Conservation (phyloP, 2,888 invertebrate genomes). For the Priocnemis perturbator region DNA sequence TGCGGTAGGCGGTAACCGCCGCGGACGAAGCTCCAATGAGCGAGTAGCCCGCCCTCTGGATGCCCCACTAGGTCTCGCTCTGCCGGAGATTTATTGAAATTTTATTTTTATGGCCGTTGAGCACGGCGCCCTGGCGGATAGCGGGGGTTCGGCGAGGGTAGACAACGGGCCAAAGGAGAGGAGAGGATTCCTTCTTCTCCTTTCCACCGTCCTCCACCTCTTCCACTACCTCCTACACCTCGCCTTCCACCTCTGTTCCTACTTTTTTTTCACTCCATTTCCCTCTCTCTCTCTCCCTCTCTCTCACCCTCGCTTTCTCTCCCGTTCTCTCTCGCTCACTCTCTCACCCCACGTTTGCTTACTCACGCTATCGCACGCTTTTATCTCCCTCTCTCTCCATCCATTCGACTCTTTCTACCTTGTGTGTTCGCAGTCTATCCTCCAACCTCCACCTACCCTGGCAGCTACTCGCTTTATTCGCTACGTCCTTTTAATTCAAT, state of each 20-base stretch:
- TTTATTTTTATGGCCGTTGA: slow-evolving; percentile 75
- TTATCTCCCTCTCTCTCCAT: slow-evolving; percentile 14
- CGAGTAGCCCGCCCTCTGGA: slow-evolving; percentile 66
- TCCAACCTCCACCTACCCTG: slow-evolving; percentile 18
- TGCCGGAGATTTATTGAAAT: slow-evolving; percentile 75
- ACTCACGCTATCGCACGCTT: slow-evolving; percentile 24
- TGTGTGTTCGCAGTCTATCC: slow-evolving; percentile 21
- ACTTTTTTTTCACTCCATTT: too few relatives aligned
- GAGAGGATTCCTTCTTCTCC: slow-evolving; percentile 51
- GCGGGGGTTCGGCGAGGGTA: slow-evolving; percentile 40
- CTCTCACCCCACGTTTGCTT: slow-evolving; percentile 12
- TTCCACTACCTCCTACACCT: slow-evolving; percentile 8
- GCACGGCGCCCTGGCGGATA: slow-evolving; percentile 50
- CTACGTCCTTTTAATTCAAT: slow-evolving; percentile 73
- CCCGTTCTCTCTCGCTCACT: slow-evolving; percentile 7
- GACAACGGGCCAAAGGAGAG: slow-evolving; percentile 54
- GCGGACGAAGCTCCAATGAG: slow-evolving; percentile 65
- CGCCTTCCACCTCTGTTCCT: slow-evolving; percentile 5
- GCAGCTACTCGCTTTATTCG: slow-evolving; percentile 58
- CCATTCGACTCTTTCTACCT: background rate
- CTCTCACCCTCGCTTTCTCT: slow-evolving; percentile 1
- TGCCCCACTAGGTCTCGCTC: slow-evolving; percentile 64
- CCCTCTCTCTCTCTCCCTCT: background rate
- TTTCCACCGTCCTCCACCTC: slow-evolving; percentile 37
- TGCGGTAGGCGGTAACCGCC: slow-evolving; percentile 70